Percentiles rank a stretch among this genome's conserved stretches.
These are phyloP conservation scores for Clanis bilineata DNA, from an alignment of 2,888 invertebrate genomes.

Conservation along the genomic window DNA sequence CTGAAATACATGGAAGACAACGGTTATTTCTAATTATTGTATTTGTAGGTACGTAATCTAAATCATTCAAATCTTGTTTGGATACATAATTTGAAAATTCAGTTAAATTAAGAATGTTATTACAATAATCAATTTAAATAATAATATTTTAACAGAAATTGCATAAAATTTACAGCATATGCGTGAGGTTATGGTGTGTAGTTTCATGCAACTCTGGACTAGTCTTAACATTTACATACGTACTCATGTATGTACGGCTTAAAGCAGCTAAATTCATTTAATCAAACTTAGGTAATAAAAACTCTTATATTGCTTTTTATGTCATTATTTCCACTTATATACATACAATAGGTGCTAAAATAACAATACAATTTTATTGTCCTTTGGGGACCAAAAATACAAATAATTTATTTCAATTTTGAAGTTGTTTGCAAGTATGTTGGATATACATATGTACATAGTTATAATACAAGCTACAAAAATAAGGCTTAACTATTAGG, in stretches of 20 bases:
- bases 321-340: no score
- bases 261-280: not conserved
- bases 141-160: no score
- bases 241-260: no score
- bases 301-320: no score
- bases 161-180: no score
- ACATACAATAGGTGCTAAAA: conserved; percentile 5
- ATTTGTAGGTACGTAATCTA: not conserved
- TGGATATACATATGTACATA: not conserved
- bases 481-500: not conserved
- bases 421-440: not conserved
- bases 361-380: not conserved
- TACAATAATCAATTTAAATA: no score
- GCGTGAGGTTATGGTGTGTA: no score
- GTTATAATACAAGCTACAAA: not conserved
- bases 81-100: not conserved
- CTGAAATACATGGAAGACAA: not conserved
- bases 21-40: not conserved
- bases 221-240: no score
- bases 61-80: not conserved
- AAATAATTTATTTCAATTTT: not conserved
- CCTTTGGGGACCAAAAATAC: conserved; percentile 15
- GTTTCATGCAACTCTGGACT: no score
- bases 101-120: not conserved
- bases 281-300: not conserved